phyloP scores from a whole-genome alignment of 2,113 vertebrate species.

The Tragelaphus buxtoni region DNA sequence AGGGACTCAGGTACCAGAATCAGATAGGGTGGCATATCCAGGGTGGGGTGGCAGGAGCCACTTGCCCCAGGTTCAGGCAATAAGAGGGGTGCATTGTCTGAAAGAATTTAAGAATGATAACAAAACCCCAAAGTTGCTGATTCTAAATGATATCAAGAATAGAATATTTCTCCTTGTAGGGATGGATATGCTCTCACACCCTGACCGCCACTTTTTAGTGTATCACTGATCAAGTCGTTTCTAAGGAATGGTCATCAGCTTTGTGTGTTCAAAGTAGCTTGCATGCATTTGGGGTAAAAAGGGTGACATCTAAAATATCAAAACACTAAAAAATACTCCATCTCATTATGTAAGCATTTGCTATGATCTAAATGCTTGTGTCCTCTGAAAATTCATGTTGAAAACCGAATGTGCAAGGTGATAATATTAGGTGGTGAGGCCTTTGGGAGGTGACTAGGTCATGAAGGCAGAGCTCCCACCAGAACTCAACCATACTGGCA shows the following conservation, averaged over 20 bases:
- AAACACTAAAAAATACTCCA: not conserved
- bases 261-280: not conserved
- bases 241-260: not conserved
- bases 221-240: not conserved
- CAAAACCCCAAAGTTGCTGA: not conserved
- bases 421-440: not conserved
- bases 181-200: not conserved
- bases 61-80: not conserved
- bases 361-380: not conserved
- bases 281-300: not conserved
- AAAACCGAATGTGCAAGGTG: not conserved
- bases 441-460: not conserved
- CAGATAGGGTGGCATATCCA: not conserved
- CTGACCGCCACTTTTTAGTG: not conserved
- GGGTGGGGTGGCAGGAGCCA: not conserved
- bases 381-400: not conserved
- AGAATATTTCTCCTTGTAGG: not conserved
- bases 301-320: not conserved
- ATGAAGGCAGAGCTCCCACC: not conserved
- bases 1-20: not conserved
- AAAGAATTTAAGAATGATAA: slow-evolving; percentile 3
- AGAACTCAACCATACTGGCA: not conserved
- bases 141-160: not conserved
- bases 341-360: not conserved
- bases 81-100: not conserved